Evolutionary conservation across 2,888 invertebrate species (phyloP), one percentile per base, ranked within the genome.

Genomic region (Coenonympha arcania): DNA sequence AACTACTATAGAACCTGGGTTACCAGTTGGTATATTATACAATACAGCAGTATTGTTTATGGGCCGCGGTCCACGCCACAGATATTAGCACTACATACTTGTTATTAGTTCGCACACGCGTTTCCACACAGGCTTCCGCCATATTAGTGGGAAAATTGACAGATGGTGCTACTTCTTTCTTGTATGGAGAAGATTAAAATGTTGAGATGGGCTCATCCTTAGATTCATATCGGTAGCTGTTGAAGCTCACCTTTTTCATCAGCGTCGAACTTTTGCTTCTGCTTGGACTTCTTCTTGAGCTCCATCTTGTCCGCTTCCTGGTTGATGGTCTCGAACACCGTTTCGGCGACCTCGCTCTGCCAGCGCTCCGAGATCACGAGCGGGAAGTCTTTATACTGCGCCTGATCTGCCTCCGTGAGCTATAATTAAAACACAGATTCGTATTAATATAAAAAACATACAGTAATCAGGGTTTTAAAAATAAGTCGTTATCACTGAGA

Each of bases 311-410:
- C 99, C 0, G 99, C 95, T 86, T 99, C 99, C 66, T 91, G 91
- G 81, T 99, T 99, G 73, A 99, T 95, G 43, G 97, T 95, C 76
- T 98, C 98, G 79, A 98, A 99, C 52, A 99, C 98, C 0, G 98
- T 99, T 87, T 99, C 98, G 1, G 99, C 95, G 6, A 99, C 97
- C 87, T 99, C 99, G 56, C 95, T 93, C 82, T 99, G 99, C 99
- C 99, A 99, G 81, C 99, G 90, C 85, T 99, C 99, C 1, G 99
- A 99, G 75, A 99, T 98, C 58, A 98, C 97, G 64, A 99, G 89
- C 48, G 99, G 96, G 86, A 99, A 99, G 85, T 99, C 96, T 85
- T 97, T 97, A 87, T 99, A 99, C 62, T 99, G 89, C 70, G 98
- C 99, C 83, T 98, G 98, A 86, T 99, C 99, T 2, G 95, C 90